Evolutionary conservation across 1,140 invertebrate species (phyloP), one percentile per base, ranked within the genome.

Genomic region (Drosophila takahashii): DNA sequence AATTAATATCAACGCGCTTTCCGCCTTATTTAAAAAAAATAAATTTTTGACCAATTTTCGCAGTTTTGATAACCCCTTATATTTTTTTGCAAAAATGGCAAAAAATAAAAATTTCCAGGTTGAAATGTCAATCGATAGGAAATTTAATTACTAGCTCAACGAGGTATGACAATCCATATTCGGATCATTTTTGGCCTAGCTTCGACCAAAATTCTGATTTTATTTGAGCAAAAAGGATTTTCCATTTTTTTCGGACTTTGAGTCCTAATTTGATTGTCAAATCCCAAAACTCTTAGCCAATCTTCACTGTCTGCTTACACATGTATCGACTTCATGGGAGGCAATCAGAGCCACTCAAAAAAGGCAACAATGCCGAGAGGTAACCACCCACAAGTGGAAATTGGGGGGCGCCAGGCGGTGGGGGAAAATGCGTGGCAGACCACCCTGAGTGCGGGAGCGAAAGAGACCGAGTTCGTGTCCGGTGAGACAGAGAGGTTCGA

Each of bases 321-420:
- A 18, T 76, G 56, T 74, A 56, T 72, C 47, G 65, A 60, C 36
- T 61, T 77, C 57, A 54, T 77, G 79, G 67, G 8, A 65, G 77
- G 65, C 65, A 71, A 72, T 77, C 57, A 77, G 78, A 42, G 48
- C 80, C 57, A 78, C 71, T 65, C 52, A 71, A 71, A 71, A 51
- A 72, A 48, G 57, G 36, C 73, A 70, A 77, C 74, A 77, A 70
- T 70, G 52, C 52, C 44, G 39, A 60, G 50, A 48, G 62, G 50
- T 59, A 69, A 52, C 59, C 77, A 75, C 77, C 70, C 77, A 65
- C 80, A 53, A 57, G 5, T 15, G 61, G 26, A n/a, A 27, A 22
- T 11, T 4, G n/a, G 41, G 32, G 10, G 39, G 16, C n/a, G 29
- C 8, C 7, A 8, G 10, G 59, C 27, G 52, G 22, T 11, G 61